Base-by-base conservation (phyloP, 53 echinoderm and acorn worm genomes). In the Paelopatides confundens region DNA sequence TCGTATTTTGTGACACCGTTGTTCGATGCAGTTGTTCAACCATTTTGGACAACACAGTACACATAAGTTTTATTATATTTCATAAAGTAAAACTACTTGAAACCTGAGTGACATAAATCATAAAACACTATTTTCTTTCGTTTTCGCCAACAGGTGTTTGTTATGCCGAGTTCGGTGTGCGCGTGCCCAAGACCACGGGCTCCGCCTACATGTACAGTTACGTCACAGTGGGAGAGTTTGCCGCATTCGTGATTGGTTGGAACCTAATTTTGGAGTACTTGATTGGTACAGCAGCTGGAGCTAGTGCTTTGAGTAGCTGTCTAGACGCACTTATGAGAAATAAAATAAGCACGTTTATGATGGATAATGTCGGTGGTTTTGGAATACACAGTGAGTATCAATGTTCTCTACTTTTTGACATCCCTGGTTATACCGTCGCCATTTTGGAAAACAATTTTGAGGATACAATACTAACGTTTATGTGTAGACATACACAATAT, bases 161-260 rank as follows among this genome's bases (percentile, higher is more conserved):
- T 77, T 98, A 98, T 37, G 98, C 94, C 23, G 98, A 98, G 76
- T 98, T 98, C 65, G 95, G 98, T 17, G 95, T 98, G 17, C 90
- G 98, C 50, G 98, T 98, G 11, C 98, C 98, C 49, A 95, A 98
- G 86, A 95, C 95, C 10, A 98, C 98, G 39, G 98, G 95, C 66
- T 95, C 98, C 77, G 95, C 95, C 89, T 95, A 95, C 90, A 94
- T 95, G 95, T 98, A 98, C 87, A 98, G 98, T 89, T 98, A 98
- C 90, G 98, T 98, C 92, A 98, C 98, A 21, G 98, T 98, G n/a
- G 98, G 98, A 6, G 98, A 98, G 84, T 98, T 98, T 71, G 90
- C 94, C 36, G 98, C 98, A 11, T 95, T 98, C 63, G 89, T 95
- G 49, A 95, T 95, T 92, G 95, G 98, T 24, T 98, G 95, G 98